phyloP scores from a whole-genome alignment of 1,140 invertebrate species.

The Linepithema humile region DNA sequence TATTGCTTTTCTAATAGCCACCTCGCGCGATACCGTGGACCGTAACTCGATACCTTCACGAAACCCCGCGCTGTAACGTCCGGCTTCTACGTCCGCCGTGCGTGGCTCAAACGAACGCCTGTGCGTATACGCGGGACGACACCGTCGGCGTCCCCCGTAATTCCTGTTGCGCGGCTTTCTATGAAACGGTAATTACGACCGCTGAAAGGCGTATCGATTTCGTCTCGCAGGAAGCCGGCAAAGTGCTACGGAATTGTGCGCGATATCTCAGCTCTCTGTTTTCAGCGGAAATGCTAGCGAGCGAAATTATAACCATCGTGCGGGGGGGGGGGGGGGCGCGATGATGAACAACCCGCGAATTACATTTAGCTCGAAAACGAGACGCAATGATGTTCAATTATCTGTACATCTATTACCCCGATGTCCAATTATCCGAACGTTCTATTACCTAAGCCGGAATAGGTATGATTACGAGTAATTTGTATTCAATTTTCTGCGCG shows the following conservation, averaged over 20 bases:
- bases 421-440: constrained; percentile 31
- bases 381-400: constrained; percentile 14
- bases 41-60: constrained; percentile 74
- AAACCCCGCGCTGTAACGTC: constrained; percentile 70
- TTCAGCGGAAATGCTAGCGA: constrained; percentile 21
- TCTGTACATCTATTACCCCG: background rate
- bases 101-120: background rate
- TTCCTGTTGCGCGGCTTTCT: constrained; percentile 34
- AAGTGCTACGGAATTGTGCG: background rate
- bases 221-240: constrained; percentile 19
- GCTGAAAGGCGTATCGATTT: constrained; percentile 67
- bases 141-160: background rate
- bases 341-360: constrained; percentile 4
- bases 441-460: background rate
- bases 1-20: constrained; percentile 62
- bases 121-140: background rate
- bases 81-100: constrained; percentile 33
- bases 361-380: constrained; percentile 6
- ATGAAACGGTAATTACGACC: constrained; percentile 58
- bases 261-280: constrained; percentile 21
- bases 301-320: background rate
- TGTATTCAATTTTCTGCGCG: background rate
- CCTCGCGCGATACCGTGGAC: constrained; percentile 60
- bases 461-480: background rate
- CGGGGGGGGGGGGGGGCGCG: background rate